Evolutionary conservation across 2,888 invertebrate genomes (phyloP), one percentile per base, ranked within the genome.

Genomic region (Cephus nigrinus): DNA sequence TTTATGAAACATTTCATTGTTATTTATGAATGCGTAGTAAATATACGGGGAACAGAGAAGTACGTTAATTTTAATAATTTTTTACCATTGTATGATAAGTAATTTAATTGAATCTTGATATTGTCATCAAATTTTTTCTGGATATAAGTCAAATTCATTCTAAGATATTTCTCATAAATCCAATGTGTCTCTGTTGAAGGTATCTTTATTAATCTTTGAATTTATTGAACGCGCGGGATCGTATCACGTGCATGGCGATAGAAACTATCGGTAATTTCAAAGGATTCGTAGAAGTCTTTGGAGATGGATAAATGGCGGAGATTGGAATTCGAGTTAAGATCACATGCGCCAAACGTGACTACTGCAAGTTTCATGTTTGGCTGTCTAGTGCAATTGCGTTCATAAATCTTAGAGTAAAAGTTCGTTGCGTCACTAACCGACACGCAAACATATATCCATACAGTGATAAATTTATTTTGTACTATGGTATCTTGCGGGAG

Each of bases 341-440:
- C 80, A 76, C 79, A 80, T 80, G 81, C 82, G 74, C 77, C 74
- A 76, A 74, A 69, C 76, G 81, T 83, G 80, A 75, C 55, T 36
- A 72, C 69, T 75, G 73, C 68, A 77, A 77, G 30, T 83, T 82
- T 71, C 76, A 74, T 84, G 81, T 84, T 86, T 86, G 85, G 83
- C 84, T 86, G 84, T 86, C 82, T 83, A 82, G 84, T 86, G 84
- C 83, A 82, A 86, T 87, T 84, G 84, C 81, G 68, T 75, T 80
- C 84, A 84, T 87, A 87, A 88, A 88, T 88, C 85, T 85, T 80
- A 78, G 81, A 81, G 80, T 83, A 84, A 71, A 86, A 88, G 84
- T 87, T 88, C 84, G 86, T 87, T 85, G 85, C 83, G 80, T 82
- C 55, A 55, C 55, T 55, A 55, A 23, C 55, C 23, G 55, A 9